Evolutionary conservation across 2,113 vertebrate species (phyloP).

Genomic region (Osmerus eperlanus): DNA sequence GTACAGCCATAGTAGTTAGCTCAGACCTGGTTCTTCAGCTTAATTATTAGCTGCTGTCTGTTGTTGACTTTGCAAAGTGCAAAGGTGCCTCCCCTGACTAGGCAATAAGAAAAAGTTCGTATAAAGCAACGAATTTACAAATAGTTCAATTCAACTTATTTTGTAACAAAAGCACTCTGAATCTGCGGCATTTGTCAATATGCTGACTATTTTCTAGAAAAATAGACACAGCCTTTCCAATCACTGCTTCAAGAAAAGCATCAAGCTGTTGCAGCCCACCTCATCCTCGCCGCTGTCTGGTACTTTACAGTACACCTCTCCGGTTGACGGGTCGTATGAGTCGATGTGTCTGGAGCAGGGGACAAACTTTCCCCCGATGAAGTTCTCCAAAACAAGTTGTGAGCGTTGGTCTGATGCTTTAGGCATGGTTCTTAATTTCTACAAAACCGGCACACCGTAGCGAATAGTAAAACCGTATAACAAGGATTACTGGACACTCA

Average conservation of each 20-base stretch:
- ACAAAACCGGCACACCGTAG: background rate
- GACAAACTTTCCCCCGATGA: conserved; percentile 85
- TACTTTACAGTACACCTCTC: conserved; percentile 86
- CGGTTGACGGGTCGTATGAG: conserved; percentile 87
- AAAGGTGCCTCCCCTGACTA: conserved; percentile 53
- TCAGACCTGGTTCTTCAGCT: background rate
- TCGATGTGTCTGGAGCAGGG: conserved; percentile 80
- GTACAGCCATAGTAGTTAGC: background rate
- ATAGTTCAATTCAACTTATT: background rate
- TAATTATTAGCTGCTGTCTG: conserved; percentile 49
- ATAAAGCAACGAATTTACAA: background rate
- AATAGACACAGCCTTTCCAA: background rate
- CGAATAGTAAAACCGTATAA: no score
- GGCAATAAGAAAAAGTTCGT: background rate
- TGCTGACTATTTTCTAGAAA: no score
- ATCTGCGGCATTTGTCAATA: no score
- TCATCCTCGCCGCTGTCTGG: conserved; percentile 87
- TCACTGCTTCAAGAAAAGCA: background rate
- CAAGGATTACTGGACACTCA: background rate
- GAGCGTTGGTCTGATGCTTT: conserved; percentile 58
- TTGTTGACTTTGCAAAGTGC: conserved; percentile 45
- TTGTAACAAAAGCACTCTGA: background rate
- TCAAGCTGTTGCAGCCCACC: conserved; percentile 67
- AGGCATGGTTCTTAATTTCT: conserved; percentile 22
- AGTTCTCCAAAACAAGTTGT: conserved; percentile 85